phyloP scores from a whole-genome alignment of 2,113 vertebrate genomes.

The Notechis scutatus region DNA sequence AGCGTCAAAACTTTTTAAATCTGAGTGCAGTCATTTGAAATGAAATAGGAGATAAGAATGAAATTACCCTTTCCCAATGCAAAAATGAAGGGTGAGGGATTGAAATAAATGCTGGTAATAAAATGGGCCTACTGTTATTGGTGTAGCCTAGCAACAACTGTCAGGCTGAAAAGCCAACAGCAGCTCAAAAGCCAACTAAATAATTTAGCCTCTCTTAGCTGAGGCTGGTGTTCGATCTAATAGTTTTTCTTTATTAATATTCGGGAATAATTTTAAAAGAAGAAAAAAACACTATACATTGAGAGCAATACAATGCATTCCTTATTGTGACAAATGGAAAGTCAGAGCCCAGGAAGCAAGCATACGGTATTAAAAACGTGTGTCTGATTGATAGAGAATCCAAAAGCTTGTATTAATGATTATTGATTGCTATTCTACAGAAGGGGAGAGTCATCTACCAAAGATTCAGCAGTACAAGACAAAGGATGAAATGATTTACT shows the following conservation, averaged over 20 bases:
- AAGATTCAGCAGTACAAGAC: not conserved
- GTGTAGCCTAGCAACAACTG: not conserved
- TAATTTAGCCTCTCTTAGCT: not conserved
- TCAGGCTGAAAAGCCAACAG: not conserved
- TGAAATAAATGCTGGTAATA: not conserved
- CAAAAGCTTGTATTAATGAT: not conserved
- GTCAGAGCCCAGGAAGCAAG: not conserved
- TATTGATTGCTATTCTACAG: not conserved
- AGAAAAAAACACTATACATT: not conserved
- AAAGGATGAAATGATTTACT: not conserved
- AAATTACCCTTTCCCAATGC: not conserved
- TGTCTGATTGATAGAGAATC: not conserved
- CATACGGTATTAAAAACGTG: not conserved
- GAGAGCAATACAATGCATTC: not conserved
- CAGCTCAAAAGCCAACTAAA: not conserved
- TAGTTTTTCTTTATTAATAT: not conserved
- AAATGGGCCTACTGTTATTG: not conserved
- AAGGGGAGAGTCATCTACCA: not conserved
- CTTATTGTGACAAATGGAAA: not conserved
- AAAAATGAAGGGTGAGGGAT: not conserved
- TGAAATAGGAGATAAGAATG: not conserved
- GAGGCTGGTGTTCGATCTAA: not conserved
- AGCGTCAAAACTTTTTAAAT: not conserved
- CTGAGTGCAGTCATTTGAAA: not conserved
- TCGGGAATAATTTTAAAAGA: not conserved